Conservation (phyloP, 2,797 vertebrate genomes). For the Mico argentatus region DNA sequence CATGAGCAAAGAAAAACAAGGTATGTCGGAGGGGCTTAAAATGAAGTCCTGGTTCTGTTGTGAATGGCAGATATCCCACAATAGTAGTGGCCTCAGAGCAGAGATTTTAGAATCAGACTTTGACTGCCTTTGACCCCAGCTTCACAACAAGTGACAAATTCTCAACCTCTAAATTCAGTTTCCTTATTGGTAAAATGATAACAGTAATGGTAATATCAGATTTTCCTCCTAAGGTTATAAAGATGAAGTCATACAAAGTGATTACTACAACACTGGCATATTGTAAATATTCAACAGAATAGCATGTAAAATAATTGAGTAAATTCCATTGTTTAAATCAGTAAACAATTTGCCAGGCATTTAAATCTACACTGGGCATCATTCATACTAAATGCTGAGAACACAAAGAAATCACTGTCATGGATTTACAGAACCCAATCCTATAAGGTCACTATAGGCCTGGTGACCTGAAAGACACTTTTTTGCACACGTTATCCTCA, state of each 20-base stretch:
- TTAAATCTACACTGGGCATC: neutral
- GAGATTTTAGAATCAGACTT: neutral
- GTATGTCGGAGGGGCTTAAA: neutral
- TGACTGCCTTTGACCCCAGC: neutral
- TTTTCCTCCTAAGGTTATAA: slow-evolving; percentile 20
- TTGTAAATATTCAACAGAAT: slow-evolving; percentile 16
- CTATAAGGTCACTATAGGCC: neutral
- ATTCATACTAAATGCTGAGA: slow-evolving; percentile 16
- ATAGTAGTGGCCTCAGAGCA: neutral
- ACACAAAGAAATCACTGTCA: neutral
- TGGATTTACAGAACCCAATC: neutral
- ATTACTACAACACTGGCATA: neutral
- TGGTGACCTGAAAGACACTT: neutral
- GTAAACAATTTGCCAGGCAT: slow-evolving; percentile 4
- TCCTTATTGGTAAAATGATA: neutral
- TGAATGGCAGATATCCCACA: too few relatives aligned
- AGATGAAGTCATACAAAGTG: neutral
- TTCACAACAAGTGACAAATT: neutral
- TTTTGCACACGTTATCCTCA: neutral
- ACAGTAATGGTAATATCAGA: neutral
- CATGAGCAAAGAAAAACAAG: neutral
- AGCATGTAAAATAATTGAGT: neutral
- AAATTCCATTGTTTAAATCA: slow-evolving; percentile 31
- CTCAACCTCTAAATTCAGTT: neutral
- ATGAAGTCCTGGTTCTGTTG: neutral